phyloP scores from a whole-genome alignment of 2,888 invertebrate species.

The Psococerastis gibbosa region DNA sequence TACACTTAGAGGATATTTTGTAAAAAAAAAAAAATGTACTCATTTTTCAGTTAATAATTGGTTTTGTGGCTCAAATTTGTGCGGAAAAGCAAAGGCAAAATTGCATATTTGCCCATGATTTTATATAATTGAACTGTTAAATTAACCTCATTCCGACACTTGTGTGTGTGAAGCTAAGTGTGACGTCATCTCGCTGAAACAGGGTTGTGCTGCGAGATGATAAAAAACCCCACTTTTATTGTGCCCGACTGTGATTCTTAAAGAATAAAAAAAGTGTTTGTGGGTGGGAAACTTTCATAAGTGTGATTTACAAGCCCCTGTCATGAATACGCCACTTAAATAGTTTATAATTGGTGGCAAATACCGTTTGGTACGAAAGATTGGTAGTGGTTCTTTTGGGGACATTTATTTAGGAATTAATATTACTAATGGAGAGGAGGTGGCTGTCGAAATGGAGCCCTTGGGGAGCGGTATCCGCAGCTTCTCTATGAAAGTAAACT shows the following conservation, averaged over 20 bases:
- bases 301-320: slow-evolving; percentile 13
- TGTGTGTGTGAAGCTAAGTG: neutral
- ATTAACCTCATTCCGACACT: no score
- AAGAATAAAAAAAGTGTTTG: no score
- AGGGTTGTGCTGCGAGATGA: neutral
- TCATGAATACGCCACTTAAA: slow-evolving; percentile 21
- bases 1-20: neutral
- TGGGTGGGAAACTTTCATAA: neutral
- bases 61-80: no score
- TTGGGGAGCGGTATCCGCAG: slow-evolving; percentile 93
- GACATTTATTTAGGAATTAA: slow-evolving; percentile 95
- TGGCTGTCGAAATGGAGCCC: slow-evolving; percentile 96
- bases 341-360: slow-evolving; percentile 79
- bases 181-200: neutral
- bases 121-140: no score
- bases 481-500: slow-evolving; percentile 97
- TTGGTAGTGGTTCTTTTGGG: slow-evolving; percentile 98
- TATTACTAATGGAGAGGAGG: slow-evolving; percentile 86
- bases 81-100: no score
- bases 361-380: slow-evolving; percentile 89
- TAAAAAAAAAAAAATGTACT: slow-evolving; percentile 2
- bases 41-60: no score
- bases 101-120: no score
- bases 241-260: no score
- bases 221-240: no score